Base-by-base conservation (phyloP, 2,797 vertebrate species). In the Pseudomugil tenellus region DNA sequence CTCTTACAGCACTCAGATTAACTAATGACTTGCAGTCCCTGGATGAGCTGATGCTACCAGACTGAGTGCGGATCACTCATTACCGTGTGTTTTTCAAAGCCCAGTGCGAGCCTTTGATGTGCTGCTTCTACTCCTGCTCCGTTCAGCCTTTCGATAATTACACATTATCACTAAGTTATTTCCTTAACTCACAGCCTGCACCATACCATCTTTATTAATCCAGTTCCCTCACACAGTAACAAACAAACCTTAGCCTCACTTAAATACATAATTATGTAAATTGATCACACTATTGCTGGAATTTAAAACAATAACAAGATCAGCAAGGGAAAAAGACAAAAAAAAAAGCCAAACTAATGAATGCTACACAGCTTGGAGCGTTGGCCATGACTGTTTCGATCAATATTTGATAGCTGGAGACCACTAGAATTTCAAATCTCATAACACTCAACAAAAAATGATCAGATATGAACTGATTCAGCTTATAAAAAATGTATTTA, bases 61-160 rank as follows among this genome's bases (percentile, higher is more conserved):
- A 54, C 55, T 51, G 58, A 67, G 46, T 53, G 54, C 58, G 55
- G 75, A 57, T 70, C 66, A 34, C 67, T 85, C 79, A 77, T 77
- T 73, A 84, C 43, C 62, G 55, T 49, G 48, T 70, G 73, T 56
- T 63, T 74, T 73, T 85, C 74, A 80, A 80, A 82, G 72, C 55
- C 73, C 29, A 54, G 55, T 41, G 37, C 66, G 75, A 73, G 58
- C 54, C 63, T 86, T 85, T 87, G 77, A 87, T 87, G 72, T 52
- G 31, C 65, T 68, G 54, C 26, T 72, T 66, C 63, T 29, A 62
- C 37, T 9, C 34, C 39, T 3, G 62, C 71, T 51, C 63, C 59
- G 39, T 41, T 49, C 28, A 32, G n/a, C 51, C 13, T 43, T 28
- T 60, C 55, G 62, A 37, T 64, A 73, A 59, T 73, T 29, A 34